phyloP scores from a whole-genome alignment of 2,797 vertebrate species.

The Oophaga sylvatica region DNA sequence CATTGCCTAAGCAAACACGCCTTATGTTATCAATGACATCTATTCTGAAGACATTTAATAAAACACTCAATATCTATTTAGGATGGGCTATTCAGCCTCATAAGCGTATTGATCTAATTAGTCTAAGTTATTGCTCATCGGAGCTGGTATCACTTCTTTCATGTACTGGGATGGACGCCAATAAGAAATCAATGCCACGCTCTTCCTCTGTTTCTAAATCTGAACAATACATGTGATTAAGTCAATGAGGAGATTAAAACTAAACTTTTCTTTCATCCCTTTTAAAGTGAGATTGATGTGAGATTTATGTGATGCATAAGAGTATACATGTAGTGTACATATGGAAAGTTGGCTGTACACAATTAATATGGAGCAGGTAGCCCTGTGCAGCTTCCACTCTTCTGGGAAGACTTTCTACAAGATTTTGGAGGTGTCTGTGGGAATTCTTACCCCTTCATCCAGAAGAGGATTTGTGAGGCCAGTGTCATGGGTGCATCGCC shows the following conservation, averaged over 20 bases:
- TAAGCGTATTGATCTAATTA: slow-evolving; percentile 69
- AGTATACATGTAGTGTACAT: neutral
- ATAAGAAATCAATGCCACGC: slow-evolving; percentile 63
- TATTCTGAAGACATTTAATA: neutral
- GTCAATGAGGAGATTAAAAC: slow-evolving; percentile 62
- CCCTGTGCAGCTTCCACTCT: too few species aligned
- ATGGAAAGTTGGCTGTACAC: neutral
- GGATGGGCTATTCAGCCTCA: neutral
- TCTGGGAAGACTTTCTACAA: too few species aligned
- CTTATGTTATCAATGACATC: neutral
- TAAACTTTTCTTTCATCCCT: slow-evolving; percentile 53
- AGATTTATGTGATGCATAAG: neutral
- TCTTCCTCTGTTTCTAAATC: slow-evolving; percentile 41
- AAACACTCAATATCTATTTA: neutral
- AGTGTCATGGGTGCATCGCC: too few species aligned
- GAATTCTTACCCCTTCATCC: too few species aligned
- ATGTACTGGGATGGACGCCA: slow-evolving; percentile 60
- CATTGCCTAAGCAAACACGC: neutral
- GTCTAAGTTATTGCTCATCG: slow-evolving; percentile 69
- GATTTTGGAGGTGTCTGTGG: too few species aligned
- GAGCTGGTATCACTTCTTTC: slow-evolving; percentile 68
- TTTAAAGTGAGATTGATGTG: neutral
- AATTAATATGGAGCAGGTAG: too few species aligned
- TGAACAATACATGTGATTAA: slow-evolving; percentile 57
- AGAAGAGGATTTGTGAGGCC: too few species aligned